phyloP scores from a whole-genome alignment of 1,140 invertebrate species.

The Hydropsyche tenuis region DNA sequence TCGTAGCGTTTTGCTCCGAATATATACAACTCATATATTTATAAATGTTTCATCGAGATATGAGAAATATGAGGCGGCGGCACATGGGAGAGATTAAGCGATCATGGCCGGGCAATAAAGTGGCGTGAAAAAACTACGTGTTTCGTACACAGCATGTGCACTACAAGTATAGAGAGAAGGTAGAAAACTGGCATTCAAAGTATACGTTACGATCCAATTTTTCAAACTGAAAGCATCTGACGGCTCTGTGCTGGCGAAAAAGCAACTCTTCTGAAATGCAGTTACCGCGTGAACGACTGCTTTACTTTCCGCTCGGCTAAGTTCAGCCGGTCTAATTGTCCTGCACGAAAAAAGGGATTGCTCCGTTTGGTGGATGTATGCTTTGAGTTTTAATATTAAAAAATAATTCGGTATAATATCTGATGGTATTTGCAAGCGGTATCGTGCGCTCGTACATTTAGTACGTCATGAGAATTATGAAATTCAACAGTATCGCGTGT shows the following conservation, averaged over 20 bases:
- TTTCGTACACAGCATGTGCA: neutral
- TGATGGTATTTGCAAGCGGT: no score
- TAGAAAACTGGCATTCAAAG: conserved; percentile 10
- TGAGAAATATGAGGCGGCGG: conserved; percentile 24
- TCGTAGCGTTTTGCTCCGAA: neutral
- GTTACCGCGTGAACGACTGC: neutral
- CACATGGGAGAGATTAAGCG: conserved; percentile 35
- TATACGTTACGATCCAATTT: conserved; percentile 35
- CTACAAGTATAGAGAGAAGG: neutral
- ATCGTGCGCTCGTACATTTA: no score
- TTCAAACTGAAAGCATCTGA: conserved; percentile 33
- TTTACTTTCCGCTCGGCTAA: neutral
- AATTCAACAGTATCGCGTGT: no score
- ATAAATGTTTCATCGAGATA: conserved; percentile 7
- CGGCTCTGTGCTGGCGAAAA: neutral
- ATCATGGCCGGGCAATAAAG: conserved; percentile 20
- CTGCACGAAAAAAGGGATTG: no score
- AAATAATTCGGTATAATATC: no score
- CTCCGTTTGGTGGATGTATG: no score
- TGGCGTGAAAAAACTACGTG: conserved; percentile 16
- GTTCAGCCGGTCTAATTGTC: no score
- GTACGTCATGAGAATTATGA: no score
- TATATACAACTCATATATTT: neutral
- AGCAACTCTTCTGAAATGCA: neutral
- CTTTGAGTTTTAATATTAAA: no score